These are phyloP conservation scores for Eulemur rufifrons DNA, from an alignment of 2,113 vertebrate species.

Conservation along the genomic window DNA sequence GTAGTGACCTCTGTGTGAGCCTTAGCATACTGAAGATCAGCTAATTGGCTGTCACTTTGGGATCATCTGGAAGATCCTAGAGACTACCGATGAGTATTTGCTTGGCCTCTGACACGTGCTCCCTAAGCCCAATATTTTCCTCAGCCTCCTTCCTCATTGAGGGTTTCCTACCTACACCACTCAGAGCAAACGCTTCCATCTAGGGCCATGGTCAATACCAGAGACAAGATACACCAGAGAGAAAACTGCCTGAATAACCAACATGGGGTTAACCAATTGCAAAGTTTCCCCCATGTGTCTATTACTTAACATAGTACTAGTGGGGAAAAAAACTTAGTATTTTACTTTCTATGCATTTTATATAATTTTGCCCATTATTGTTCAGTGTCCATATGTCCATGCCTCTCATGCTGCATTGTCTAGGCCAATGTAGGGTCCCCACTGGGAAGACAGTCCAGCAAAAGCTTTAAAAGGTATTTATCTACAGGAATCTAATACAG, in stretches of 20 bases:
- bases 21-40: not conserved
- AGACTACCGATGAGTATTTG: not conserved
- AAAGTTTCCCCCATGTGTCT: not conserved
- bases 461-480: slow-evolving; percentile 24
- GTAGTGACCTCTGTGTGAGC: not conserved
- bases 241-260: not conserved
- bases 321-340: not conserved
- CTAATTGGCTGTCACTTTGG: not conserved
- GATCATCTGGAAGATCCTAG: not conserved
- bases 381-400: not conserved
- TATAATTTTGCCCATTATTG: not conserved
- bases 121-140: not conserved
- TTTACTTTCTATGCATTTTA: not conserved
- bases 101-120: not conserved
- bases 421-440: not conserved
- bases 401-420: not conserved
- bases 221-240: not conserved
- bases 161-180: not conserved
- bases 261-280: not conserved
- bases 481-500: not conserved
- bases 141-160: not conserved
- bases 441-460: not conserved
- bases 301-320: not conserved
- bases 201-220: not conserved
- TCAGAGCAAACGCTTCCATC: not conserved